A percentile compares a stretch with the other conserved stretches of the same genome.
These are phyloP conservation scores for Crotalus helleri DNA, from an alignment of 2,113 vertebrate genomes.

Conservation along the genomic window DNA sequence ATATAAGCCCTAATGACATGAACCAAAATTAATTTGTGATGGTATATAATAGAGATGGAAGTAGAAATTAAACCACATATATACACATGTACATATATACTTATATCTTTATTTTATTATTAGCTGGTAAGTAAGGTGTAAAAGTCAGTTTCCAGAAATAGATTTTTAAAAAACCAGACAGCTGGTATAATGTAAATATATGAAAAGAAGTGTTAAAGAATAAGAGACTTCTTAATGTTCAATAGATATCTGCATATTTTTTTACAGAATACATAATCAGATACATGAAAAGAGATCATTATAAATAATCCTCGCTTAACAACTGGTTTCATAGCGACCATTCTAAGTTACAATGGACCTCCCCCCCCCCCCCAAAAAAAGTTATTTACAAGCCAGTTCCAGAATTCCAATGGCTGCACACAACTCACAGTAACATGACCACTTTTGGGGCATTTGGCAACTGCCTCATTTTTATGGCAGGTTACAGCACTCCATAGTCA, in stretches of 20 bases:
- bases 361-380: accelerated
- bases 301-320: background rate
- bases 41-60: background rate
- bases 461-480: background rate
- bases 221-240: background rate
- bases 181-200: background rate
- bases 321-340: background rate
- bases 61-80: background rate
- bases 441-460: background rate
- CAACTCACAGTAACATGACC: background rate
- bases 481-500: background rate
- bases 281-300: background rate
- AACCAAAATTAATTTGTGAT: background rate
- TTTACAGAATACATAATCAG: background rate
- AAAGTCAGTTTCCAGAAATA: background rate
- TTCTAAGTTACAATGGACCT: background rate
- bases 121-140: background rate
- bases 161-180: background rate
- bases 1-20: background rate
- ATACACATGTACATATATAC: background rate
- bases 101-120: background rate
- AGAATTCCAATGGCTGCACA: background rate
- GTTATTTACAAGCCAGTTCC: background rate
- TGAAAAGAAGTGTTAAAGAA: background rate
- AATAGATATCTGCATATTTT: background rate